Evolutionary conservation across 2,888 invertebrate genomes (phyloP), one percentile per base, ranked within the genome.

Genomic region (Lottia scabra): DNA sequence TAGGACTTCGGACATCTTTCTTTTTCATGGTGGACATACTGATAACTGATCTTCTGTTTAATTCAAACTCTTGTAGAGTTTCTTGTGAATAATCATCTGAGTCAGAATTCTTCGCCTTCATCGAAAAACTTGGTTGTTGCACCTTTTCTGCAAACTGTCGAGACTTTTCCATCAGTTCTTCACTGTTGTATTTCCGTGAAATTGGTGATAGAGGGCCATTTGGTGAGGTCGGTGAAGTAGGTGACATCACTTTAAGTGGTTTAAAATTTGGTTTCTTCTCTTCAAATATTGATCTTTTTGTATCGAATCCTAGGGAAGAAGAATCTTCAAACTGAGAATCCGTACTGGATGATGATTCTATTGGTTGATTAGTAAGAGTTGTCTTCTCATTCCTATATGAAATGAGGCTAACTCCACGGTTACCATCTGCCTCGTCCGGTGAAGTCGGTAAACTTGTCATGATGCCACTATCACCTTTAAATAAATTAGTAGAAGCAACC

Each of bases 391-490:
- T 19, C 19, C 23, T 56, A 23, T 56, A 56, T 19, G 56, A 56
- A 23, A 56, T 19, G 56, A 23, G 19, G 23, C 56, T 19, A 23
- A 56, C 56, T 12, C 19, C 19, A 56, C 56, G 19, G 56, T 72
- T 72, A 23, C 75, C 76, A 63, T 80, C 79, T 26, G 63, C 38
- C 13, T 75, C 73, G 46, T 74, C 75, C 13, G 74, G 74, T 2
- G 78, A 74, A n/a, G 65, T 72, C 19, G 70, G 69, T 5, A 71
- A 30, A 62, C 74, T 75, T 44, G 74, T 70, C 46, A 67, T 67
- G 30, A 71, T 62, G 13, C 75, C 73, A 63, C 74, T 76, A 71
- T 76, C 78, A 13, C 74, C 78, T 78, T 73, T 30, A 64, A 69
- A 48, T 62, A 5, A 48, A 23, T 48, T 16, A 66, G n/a, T 26